Percentiles rank a stretch among this genome's conserved stretches.
Conservation (phyloP, 2,888 invertebrate species). For the Phortica magna region DNA sequence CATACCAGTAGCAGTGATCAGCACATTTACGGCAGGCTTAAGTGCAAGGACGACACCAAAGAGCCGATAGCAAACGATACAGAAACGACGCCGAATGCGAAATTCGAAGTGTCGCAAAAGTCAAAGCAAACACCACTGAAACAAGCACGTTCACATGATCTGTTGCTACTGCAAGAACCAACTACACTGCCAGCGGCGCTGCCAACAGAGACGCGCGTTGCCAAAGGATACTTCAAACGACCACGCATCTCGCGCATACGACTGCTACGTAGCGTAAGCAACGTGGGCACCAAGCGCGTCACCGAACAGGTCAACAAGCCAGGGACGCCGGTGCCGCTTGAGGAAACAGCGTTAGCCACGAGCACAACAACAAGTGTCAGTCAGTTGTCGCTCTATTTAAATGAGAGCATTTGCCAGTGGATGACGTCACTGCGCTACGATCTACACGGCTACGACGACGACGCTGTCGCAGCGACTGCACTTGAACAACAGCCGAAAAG, state of each 20-base stretch:
- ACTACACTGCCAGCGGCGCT: not conserved
- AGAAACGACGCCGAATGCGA: constrained; percentile 32
- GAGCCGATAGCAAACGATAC: constrained; percentile 23
- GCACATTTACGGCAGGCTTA: constrained; percentile 74
- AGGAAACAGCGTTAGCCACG: not conserved
- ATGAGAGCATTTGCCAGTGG: constrained; percentile 75
- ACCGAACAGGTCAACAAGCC: not conserved
- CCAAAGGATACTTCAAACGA: constrained; percentile 25
- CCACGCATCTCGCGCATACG: constrained; percentile 60
- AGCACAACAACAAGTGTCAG: constrained; percentile 14
- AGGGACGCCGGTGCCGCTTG: not conserved
- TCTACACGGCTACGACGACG: constrained; percentile 70
- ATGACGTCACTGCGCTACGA: constrained; percentile 74
- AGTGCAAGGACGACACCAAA: constrained; percentile 24
- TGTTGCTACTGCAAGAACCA: not conserved
- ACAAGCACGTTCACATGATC: constrained; percentile 16
- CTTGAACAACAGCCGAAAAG: constrained; percentile 71
- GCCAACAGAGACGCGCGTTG: constrained; percentile 42
- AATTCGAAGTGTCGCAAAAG: not conserved
- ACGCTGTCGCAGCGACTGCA: constrained; percentile 48
- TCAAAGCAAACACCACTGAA: not conserved
- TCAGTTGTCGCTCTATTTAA: constrained; percentile 59
- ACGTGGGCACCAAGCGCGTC: not conserved
- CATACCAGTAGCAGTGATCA: constrained; percentile 73
- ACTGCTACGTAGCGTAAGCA: constrained; percentile 40